A percentile compares a stretch with the other conserved stretches of the same genome.
phyloP scores from a whole-genome alignment of 2,888 invertebrate species.

The Eupithecia inturbata region DNA sequence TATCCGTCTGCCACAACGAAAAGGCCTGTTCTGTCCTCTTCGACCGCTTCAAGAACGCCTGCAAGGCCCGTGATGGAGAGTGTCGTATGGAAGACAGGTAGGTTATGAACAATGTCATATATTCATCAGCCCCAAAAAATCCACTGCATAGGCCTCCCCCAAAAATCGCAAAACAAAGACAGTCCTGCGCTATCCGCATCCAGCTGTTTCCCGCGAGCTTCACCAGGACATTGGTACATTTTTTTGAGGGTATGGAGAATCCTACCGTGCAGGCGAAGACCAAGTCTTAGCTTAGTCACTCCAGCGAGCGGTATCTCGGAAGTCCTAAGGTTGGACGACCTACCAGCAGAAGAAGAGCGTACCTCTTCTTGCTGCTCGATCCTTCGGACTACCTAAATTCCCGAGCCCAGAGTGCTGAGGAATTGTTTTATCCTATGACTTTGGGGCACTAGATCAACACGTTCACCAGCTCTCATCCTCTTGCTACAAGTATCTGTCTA shows the following conservation, averaged over 20 bases:
- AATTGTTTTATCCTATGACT: not conserved
- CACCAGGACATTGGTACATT: not conserved
- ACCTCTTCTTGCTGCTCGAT: not conserved
- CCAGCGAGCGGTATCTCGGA: too few species aligned
- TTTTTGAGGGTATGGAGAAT: not conserved
- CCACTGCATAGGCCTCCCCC: not conserved
- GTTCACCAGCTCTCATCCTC: too few species aligned
- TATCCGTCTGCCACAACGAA: slow-evolving; percentile 92
- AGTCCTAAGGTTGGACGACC: not conserved
- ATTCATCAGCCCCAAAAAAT: not conserved
- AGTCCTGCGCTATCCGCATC: not conserved
- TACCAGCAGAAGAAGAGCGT: not conserved
- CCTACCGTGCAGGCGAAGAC: not conserved
- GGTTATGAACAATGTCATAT: slow-evolving; percentile 42
- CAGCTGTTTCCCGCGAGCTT: not conserved
- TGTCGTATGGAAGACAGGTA: slow-evolving; percentile 96
- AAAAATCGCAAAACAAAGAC: not conserved
- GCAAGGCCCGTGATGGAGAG: slow-evolving; percentile 93
- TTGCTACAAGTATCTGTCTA: not conserved
- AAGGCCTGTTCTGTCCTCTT: slow-evolving; percentile 91
- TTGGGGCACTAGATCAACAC: not conserved
- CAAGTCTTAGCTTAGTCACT: too few species aligned
- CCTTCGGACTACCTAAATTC: not conserved
- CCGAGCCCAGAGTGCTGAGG: not conserved
- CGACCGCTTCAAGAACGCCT: slow-evolving; percentile 93